phyloP scores from a whole-genome alignment of 1,140 invertebrate species.

The Ganaspis sp. region DNA sequence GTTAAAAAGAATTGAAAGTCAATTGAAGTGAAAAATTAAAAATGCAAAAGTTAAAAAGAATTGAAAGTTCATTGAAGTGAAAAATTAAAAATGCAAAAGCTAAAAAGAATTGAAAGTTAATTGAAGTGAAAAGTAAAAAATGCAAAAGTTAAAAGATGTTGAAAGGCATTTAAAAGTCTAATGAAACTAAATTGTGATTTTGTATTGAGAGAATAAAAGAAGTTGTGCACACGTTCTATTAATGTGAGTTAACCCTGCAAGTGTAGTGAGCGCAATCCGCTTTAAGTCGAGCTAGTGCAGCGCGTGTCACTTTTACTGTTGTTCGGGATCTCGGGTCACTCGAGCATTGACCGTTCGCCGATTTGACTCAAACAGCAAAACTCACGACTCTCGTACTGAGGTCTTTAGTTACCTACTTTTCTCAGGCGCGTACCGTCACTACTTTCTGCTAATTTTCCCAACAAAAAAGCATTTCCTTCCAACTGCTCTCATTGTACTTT shows the following conservation, averaged over 20 bases:
- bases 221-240: not conserved
- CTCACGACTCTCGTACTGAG: not conserved
- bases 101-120: too few species aligned
- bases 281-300: slow-evolving; percentile 10
- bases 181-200: too few species aligned
- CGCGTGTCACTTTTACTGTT: slow-evolving; percentile 72
- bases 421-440: not conserved
- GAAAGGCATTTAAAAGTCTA: too few species aligned
- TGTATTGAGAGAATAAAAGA: too few species aligned
- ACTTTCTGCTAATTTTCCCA: not conserved
- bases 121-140: too few species aligned
- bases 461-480: not conserved
- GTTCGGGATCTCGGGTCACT: slow-evolving; percentile 70
- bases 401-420: not conserved
- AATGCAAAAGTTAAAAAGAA: too few species aligned
- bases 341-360: slow-evolving; percentile 66
- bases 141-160: too few species aligned
- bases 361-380: slow-evolving; percentile 1
- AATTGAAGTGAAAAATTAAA: too few species aligned
- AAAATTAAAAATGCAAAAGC: too few species aligned
- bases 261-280: not conserved
- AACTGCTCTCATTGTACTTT: too few species aligned
- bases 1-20: too few species aligned
- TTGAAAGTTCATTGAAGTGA: too few species aligned
- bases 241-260: not conserved